A percentile compares a stretch with the other conserved stretches of the same genome.
Evolutionary conservation across 2,113 vertebrate genomes (phyloP).

Genomic region (Tretioscincus oriximinensis): DNA sequence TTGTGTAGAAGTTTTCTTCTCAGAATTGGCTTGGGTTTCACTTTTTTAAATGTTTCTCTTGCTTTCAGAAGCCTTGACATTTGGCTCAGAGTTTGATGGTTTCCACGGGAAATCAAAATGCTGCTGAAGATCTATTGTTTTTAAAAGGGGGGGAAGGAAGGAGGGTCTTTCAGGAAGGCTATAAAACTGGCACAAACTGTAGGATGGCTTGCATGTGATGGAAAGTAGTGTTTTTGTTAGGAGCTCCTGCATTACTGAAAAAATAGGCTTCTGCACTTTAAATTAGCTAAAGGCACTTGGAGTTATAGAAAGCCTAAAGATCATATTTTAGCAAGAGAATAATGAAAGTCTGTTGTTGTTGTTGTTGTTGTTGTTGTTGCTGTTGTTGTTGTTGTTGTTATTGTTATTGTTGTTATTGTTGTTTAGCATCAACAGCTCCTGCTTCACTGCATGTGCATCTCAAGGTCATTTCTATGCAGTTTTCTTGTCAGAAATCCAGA

Average conservation of each 20-base stretch:
- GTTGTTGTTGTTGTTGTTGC: too few relatives aligned
- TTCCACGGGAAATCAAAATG: neutral
- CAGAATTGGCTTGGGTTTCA: neutral
- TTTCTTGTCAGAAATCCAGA: too few relatives aligned
- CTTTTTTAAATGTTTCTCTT: neutral
- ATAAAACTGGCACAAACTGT: neutral
- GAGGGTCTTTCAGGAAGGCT: neutral
- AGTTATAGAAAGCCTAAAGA: neutral
- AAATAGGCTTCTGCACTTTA: conserved; percentile 29
- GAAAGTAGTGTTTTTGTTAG: neutral
- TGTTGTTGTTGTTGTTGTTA: too few relatives aligned
- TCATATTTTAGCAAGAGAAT: neutral
- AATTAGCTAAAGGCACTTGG: neutral
- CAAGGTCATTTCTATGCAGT: too few relatives aligned
- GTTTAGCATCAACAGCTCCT: too few relatives aligned
- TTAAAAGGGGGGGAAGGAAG: neutral
- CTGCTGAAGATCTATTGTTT: neutral
- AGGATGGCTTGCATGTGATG: neutral
- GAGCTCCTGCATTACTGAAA: conserved; percentile 20
- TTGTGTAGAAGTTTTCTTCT: neutral
- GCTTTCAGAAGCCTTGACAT: neutral
- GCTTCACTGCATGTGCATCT: too few relatives aligned
- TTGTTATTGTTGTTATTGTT: too few relatives aligned
- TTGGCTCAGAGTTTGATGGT: neutral
- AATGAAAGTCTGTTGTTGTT: too few relatives aligned